A percentile compares a stretch with the other conserved stretches of the same genome.
phyloP scores from a whole-genome alignment of 2,113 vertebrate species.

The Eurypyga helias region DNA sequence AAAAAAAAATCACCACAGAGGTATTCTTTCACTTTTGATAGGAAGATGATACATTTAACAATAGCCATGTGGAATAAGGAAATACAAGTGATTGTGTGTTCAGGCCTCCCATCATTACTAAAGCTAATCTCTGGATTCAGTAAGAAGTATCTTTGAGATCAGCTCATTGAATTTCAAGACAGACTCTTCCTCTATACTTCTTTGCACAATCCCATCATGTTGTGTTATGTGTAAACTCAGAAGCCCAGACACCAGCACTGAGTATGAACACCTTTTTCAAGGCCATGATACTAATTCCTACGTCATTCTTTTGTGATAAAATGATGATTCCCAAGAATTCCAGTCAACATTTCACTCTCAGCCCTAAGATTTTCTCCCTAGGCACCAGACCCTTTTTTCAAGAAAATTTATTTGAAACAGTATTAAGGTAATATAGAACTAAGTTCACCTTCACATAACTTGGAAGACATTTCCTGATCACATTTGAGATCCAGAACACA shows the following conservation, averaged over 20 bases:
- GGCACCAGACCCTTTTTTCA: not conserved
- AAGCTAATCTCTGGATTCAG: not conserved
- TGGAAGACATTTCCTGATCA: not conserved
- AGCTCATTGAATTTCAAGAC: not conserved
- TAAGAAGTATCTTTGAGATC: not conserved
- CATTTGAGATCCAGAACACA: not conserved
- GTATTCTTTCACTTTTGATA: not conserved
- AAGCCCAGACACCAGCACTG: not conserved
- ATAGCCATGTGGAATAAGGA: not conserved
- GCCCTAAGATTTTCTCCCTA: not conserved
- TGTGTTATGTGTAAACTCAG: not conserved
- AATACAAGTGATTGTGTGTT: not conserved
- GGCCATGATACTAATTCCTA: not conserved
- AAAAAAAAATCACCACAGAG: not conserved
- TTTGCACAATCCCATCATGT: not conserved
- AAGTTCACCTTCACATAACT: not conserved
- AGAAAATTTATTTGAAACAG: not conserved
- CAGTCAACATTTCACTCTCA: not conserved
- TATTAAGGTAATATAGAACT: not conserved
- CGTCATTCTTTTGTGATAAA: not conserved
- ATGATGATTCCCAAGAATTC: accelerated
- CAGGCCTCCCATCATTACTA: not conserved
- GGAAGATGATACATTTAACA: not conserved
- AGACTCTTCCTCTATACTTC: not conserved
- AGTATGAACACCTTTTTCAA: not conserved